phyloP scores from a whole-genome alignment of 2,888 invertebrate species.

The Troides oblongomaculatus region DNA sequence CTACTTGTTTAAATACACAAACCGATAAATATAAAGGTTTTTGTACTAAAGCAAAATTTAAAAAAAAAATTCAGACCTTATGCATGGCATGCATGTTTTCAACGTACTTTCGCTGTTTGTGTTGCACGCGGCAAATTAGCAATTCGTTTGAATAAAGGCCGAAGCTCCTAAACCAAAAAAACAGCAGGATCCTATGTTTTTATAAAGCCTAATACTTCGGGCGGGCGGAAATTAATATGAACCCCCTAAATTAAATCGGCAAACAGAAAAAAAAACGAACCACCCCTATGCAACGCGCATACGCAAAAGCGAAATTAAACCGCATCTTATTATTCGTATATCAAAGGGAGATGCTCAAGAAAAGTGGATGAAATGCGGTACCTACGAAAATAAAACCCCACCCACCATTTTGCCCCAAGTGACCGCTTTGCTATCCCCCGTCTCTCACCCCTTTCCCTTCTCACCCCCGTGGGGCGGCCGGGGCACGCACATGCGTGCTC shows the following conservation, averaged over 20 bases:
- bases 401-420: slow-evolving; percentile 41
- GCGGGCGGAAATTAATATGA: slow-evolving; percentile 50
- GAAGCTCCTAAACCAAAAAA: slow-evolving; percentile 46
- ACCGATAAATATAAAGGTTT: no score
- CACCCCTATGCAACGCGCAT: slow-evolving; percentile 31
- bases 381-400: slow-evolving; percentile 53
- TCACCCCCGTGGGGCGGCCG: slow-evolving; percentile 36
- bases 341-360: slow-evolving; percentile 52
- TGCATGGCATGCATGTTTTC: slow-evolving; percentile 14
- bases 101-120: slow-evolving; percentile 29
- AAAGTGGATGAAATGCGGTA: slow-evolving; percentile 45
- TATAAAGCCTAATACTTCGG: slow-evolving; percentile 47
- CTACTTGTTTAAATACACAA: no score
- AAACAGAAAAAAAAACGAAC: slow-evolving; percentile 51
- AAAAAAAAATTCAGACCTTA: not conserved
- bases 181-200: slow-evolving; percentile 46
- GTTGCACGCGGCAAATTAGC: slow-evolving; percentile 50
- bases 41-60: no score
- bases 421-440: slow-evolving; percentile 33
- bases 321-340: slow-evolving; percentile 48
- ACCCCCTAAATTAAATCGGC: slow-evolving; percentile 61
- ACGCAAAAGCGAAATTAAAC: slow-evolving; percentile 40
- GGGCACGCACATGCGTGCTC: slow-evolving; percentile 73
- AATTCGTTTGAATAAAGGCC: slow-evolving; percentile 50
- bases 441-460: no score